phyloP scores from a whole-genome alignment of 2,113 vertebrate genomes.

The Murina feae region DNA sequence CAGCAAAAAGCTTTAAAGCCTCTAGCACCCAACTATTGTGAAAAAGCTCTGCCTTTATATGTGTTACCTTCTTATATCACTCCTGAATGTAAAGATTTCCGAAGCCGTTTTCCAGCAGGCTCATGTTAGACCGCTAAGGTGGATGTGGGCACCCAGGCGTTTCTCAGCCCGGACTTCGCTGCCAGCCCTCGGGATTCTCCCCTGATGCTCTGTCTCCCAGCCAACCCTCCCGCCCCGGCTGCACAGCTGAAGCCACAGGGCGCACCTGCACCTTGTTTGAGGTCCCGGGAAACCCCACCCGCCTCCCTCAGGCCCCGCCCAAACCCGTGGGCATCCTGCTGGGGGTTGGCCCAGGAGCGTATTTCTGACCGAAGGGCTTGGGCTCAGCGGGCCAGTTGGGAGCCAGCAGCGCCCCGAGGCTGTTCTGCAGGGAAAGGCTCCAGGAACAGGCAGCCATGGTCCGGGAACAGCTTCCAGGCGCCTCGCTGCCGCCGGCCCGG shows the following conservation, averaged over 20 bases:
- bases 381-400: background rate
- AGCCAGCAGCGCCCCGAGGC: background rate
- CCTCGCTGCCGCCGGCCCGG: background rate
- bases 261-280: background rate
- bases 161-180: background rate
- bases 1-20: background rate
- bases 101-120: background rate
- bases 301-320: background rate
- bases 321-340: background rate
- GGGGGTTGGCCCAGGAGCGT: too few relatives aligned
- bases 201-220: background rate
- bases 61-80: background rate
- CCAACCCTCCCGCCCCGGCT: rapidly evolving
- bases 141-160: background rate
- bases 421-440: background rate
- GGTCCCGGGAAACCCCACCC: background rate
- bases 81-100: background rate
- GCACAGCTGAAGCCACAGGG: background rate
- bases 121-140: background rate
- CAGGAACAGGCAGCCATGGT: background rate
- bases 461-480: background rate
- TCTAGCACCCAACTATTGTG: background rate
- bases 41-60: background rate
- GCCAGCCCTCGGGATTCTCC: rapidly evolving
- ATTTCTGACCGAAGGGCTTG: background rate